Evolutionary conservation across 2,113 vertebrate species (phyloP), one percentile per base, ranked within the genome.

Genomic region (Neopipo cinnamomea): DNA sequence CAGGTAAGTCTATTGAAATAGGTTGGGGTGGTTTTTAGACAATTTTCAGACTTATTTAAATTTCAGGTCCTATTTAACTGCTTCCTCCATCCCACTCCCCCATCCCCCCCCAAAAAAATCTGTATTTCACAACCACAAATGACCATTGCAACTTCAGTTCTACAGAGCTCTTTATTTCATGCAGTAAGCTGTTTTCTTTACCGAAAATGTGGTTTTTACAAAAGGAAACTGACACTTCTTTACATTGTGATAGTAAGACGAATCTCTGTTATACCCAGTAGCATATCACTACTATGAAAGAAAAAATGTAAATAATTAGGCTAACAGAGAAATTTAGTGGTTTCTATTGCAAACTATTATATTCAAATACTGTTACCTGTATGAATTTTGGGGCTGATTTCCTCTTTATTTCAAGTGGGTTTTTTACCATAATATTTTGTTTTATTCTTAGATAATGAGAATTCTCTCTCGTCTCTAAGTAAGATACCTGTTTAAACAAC

Each of bases 1-100:
- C 89, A 96, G 97, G 98, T 98, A 98, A 96, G 97, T 56, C 42
- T 75, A 12, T 5, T 89, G 17, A 50, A 65, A 67, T 67, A 58
- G 5, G 5, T 27, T 4, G 30, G 8, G 17, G 3, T 1, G 3
- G 20, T 56, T 73, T 37, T 76, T 53, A 74, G 37, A 37, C 33
- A 67, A 3, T 35, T 95, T 78, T 58, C 53, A 78, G 39, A 14
- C 4, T 92, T 85, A 85, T 72, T 52, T 88, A 23, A 89, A 15
- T 63, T 94, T 25, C 35, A 82, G 17, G 8, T 72, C 22, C 41
- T 46, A 20, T 61, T 20, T 77, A 41, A 72, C 20, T 76, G 9
- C 15, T n/a, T 24, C 4, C 11, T 53, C 21, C 5, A 21, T 8
- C 9, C 24, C 6, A 9, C 14, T 23, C 50, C 28, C 30, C 18